phyloP scores from a whole-genome alignment of 1,140 invertebrate species.

The Conus betulinus region DNA sequence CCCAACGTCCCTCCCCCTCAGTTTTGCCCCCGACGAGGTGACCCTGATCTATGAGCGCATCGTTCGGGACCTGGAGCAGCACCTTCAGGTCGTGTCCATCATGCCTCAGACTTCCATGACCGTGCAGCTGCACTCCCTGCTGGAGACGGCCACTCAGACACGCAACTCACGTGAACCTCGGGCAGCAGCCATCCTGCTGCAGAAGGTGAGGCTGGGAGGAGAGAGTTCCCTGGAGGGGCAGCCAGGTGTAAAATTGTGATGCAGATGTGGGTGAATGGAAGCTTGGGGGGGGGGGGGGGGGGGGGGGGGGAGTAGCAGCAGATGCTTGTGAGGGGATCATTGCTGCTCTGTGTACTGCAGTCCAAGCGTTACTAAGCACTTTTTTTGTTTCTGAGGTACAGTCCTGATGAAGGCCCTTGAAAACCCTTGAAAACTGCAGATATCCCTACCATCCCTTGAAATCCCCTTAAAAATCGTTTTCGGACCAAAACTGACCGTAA shows the following conservation, averaged over 20 bases:
- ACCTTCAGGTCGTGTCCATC: slow-evolving; percentile 72
- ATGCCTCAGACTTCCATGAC: slow-evolving; percentile 66
- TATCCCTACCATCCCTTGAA: too few relatives aligned
- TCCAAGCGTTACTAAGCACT: too few relatives aligned
- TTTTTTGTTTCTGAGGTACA: too few relatives aligned
- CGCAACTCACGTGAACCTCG: slow-evolving; percentile 85
- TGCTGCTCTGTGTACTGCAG: too few relatives aligned
- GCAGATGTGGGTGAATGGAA: not conserved
- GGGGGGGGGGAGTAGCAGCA: not conserved
- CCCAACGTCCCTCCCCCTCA: not conserved
- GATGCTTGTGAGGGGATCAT: too few relatives aligned
- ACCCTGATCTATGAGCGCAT: slow-evolving; percentile 82
- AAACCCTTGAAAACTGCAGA: too few relatives aligned
- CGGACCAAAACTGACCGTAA: too few relatives aligned
- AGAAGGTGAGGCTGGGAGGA: slow-evolving; percentile 88
- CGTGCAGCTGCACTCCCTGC: slow-evolving; percentile 77
- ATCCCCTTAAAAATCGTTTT: too few relatives aligned
- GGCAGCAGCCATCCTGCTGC: slow-evolving; percentile 85
- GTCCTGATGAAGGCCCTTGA: too few relatives aligned
- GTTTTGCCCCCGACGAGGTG: slow-evolving; percentile 79
- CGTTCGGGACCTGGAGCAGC: slow-evolving; percentile 80
- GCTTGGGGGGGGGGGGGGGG: not conserved
- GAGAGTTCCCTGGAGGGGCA: slow-evolving; percentile 84
- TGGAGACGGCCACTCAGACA: slow-evolving; percentile 86
- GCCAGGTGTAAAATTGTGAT: slow-evolving; percentile 84